Evolutionary conservation across 2,888 invertebrate genomes (phyloP), one percentile per base, ranked within the genome.

Genomic region (Eristalinus aeneus): DNA sequence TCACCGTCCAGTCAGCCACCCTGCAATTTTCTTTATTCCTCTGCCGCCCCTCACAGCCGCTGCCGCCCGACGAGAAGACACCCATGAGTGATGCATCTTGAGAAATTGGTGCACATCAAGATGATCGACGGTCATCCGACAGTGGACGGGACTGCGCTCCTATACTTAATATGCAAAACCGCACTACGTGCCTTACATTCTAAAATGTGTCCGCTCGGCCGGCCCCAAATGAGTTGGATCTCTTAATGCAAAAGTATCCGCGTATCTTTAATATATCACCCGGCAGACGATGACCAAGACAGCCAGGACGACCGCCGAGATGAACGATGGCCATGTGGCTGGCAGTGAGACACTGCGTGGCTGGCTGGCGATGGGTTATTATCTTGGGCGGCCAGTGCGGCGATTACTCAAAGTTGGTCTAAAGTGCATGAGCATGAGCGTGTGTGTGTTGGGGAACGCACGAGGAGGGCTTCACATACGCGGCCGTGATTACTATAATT

Each of bases 81-180:
- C 6, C 23, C 39, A 78, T 77, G 85, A 82, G 65, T 78, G 82
- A 86, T 82, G 86, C 82, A 86, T 86, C 77, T 86, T 86, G 86
- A 86, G 78, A 86, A 82, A 86, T 86, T 86, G 86, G 86, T 82
- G 73, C 86, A 86, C 86, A 86, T 86, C 82, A 86, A 86, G 81
- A 86, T 86, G 86, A 82, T 82, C 82, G 82, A 86, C 86, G 82
- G 82, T 74, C 82, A 86, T 82, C 74, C 46, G 46, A 46, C 16
- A 46, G 39, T 39, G 39, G 39, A 39, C 56, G 23, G 56, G 20
- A 11, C 23, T 56, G 22, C 56, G 23, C 23, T 69, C 56, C 77
- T 65, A 73, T 77, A 86, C 74, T 86, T 86, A 86, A 82, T 86
- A 86, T 86, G 86, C 86, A 86, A 86, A 86, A 86, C 86, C 74